A percentile compares a stretch with the other conserved stretches of the same genome.
Conservation (phyloP, 2,797 vertebrate genomes). For the Galagoides demidoff region DNA sequence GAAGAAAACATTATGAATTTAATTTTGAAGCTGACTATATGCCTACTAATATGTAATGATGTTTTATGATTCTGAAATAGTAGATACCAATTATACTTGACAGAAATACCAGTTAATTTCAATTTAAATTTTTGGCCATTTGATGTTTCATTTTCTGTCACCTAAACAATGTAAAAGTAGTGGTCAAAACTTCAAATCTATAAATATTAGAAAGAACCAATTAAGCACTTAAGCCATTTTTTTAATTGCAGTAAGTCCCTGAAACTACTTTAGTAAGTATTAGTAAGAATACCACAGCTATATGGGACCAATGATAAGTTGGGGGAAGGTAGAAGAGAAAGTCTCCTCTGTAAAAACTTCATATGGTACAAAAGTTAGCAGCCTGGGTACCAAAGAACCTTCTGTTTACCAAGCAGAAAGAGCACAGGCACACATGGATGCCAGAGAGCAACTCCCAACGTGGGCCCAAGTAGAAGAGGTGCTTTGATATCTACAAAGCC, state of each 20-base stretch:
- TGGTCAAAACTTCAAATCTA: constrained; percentile 34
- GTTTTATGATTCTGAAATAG: neutral
- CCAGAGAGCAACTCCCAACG: neutral
- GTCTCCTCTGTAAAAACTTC: constrained; percentile 5
- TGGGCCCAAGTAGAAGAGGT: constrained; percentile 1
- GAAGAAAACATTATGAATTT: neutral
- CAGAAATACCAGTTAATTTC: constrained; percentile 19
- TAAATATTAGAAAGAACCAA: constrained; percentile 12
- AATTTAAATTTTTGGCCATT: constrained; percentile 51
- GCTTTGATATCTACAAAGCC: neutral
- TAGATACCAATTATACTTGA: constrained; percentile 37
- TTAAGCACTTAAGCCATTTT: neutral
- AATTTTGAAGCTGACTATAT: constrained; percentile 46
- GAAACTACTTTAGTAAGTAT: constrained; percentile 44
- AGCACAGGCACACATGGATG: neutral
- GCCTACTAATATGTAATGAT: constrained; percentile 24
- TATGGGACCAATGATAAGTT: neutral
- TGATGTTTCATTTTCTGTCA: constrained; percentile 44
- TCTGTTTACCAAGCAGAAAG: constrained; percentile 2
- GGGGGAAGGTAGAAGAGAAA: neutral
- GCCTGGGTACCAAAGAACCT: neutral
- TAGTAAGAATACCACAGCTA: constrained; percentile 7
- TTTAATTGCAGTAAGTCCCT: constrained; percentile 1
- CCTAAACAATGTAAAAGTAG: constrained; percentile 34
- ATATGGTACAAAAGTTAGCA: neutral